phyloP scores from a whole-genome alignment of 2,113 vertebrate species.

The Pachyramphus minor region DNA sequence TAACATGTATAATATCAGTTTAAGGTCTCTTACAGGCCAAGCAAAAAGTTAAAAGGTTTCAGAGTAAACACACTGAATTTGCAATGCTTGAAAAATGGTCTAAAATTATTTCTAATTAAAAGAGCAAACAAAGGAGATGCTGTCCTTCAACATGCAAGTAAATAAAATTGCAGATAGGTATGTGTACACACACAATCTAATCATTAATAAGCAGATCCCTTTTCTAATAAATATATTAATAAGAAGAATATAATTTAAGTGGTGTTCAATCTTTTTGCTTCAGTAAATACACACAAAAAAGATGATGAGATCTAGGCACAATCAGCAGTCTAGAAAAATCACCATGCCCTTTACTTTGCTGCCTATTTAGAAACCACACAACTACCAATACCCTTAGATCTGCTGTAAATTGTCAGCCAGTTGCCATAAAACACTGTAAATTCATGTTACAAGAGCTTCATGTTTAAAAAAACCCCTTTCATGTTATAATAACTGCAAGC shows the following conservation, averaged over 20 bases:
- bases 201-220: constrained; percentile 1
- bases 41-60: neutral
- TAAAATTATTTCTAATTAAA: neutral
- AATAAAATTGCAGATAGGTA: neutral
- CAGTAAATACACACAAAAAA: neutral
- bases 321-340: neutral
- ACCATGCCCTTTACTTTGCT: neutral
- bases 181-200: neutral
- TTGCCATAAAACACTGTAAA: neutral
- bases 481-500: neutral
- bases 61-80: neutral
- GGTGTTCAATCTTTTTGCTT: neutral
- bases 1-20: neutral
- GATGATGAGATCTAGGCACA: neutral
- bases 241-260: neutral
- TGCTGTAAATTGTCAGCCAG: neutral
- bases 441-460: neutral
- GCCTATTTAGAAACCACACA: neutral
- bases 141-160: constrained; percentile 29
- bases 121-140: neutral
- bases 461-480: neutral
- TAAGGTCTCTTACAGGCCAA: constrained; percentile 3
- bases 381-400: neutral
- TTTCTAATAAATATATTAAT: neutral
- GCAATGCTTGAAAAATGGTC: neutral